phyloP scores from a whole-genome alignment of 2,797 vertebrate genomes.

The Acestrorhynchus altus region DNA sequence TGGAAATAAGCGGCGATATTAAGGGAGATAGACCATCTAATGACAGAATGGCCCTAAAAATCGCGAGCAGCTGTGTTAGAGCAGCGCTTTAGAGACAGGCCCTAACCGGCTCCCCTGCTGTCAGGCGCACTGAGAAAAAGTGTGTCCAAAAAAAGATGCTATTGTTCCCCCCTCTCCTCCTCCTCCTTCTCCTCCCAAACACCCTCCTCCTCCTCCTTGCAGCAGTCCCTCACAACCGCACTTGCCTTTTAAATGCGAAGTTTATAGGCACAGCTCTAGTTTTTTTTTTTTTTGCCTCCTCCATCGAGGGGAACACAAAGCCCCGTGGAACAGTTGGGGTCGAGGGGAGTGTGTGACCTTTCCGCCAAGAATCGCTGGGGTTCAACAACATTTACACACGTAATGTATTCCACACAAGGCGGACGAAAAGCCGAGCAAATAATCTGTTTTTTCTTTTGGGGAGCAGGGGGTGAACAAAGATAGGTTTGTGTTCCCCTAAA shows the following conservation, averaged over 20 bases:
- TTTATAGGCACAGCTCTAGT: slow-evolving; percentile 83
- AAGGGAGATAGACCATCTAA: not conserved
- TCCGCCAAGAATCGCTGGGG: slow-evolving; percentile 78
- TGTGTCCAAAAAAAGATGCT: slow-evolving; percentile 85
- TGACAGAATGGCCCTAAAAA: slow-evolving; percentile 10
- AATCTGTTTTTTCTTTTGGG: slow-evolving; percentile 67
- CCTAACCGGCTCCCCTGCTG: slow-evolving; percentile 81
- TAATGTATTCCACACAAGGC: slow-evolving; percentile 85
- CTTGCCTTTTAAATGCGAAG: slow-evolving; percentile 87
- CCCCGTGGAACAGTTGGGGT: slow-evolving; percentile 80
- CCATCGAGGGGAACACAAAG: slow-evolving; percentile 77
- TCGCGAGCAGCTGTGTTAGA: slow-evolving; percentile 79
- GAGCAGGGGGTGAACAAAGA: slow-evolving; percentile 71
- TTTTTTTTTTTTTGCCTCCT: slow-evolving; percentile 61
- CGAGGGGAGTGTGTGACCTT: slow-evolving; percentile 88
- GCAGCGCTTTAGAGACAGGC: slow-evolving; percentile 77
- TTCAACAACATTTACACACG: slow-evolving; percentile 87
- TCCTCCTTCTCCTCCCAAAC: not conserved
- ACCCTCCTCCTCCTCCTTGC: slow-evolving; percentile 65
- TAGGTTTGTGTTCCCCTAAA: slow-evolving; percentile 64
- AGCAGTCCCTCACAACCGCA: slow-evolving; percentile 77
- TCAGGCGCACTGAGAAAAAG: slow-evolving; percentile 83
- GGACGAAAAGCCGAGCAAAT: slow-evolving; percentile 78
- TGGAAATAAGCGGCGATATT: slow-evolving; percentile 8
- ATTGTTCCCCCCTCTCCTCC: slow-evolving; percentile 72